phyloP scores from a whole-genome alignment of 2,797 vertebrate species.

The Epinephelus coioides region DNA sequence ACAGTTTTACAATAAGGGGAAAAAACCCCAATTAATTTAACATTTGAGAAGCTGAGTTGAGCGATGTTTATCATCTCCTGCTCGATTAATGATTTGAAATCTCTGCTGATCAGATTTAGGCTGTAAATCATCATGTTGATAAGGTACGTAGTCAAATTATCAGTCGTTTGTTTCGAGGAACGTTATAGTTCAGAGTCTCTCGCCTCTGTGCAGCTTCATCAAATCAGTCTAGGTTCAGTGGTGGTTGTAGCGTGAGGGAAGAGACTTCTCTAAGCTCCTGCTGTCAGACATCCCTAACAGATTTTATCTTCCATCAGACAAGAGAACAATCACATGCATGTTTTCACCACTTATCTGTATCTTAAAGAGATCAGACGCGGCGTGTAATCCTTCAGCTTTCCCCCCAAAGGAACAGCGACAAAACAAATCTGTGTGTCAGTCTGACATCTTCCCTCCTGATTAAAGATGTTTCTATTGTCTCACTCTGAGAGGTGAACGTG shows the following conservation, averaged over 20 bases:
- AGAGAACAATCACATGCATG: conserved; percentile 43
- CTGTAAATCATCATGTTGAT: no score
- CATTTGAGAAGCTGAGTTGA: no score
- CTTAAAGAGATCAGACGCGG: conserved; percentile 27
- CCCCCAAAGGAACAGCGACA: conserved; percentile 1
- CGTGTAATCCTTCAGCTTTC: conserved; percentile 40
- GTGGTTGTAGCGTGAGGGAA: background rate
- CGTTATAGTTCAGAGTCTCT: no score
- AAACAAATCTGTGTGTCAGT: conserved; percentile 17
- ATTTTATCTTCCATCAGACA: conserved; percentile 24
- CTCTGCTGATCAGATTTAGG: no score
- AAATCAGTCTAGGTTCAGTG: no score
- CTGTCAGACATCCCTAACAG: background rate
- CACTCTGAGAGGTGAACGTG: conserved; percentile 16
- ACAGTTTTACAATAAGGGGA: no score
- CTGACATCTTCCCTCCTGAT: conserved; percentile 6
- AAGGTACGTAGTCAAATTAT: no score
- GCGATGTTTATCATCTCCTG: no score
- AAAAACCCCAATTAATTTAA: no score
- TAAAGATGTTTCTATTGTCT: conserved; percentile 34
- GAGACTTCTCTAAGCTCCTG: conserved; percentile 14
- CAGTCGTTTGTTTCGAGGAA: no score
- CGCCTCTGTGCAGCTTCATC: no score
- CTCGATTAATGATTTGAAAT: no score
- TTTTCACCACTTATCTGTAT: conserved; percentile 39